These are phyloP conservation scores for Pterois miles DNA, from an alignment of 2,797 vertebrate genomes.

Conservation along the genomic window DNA sequence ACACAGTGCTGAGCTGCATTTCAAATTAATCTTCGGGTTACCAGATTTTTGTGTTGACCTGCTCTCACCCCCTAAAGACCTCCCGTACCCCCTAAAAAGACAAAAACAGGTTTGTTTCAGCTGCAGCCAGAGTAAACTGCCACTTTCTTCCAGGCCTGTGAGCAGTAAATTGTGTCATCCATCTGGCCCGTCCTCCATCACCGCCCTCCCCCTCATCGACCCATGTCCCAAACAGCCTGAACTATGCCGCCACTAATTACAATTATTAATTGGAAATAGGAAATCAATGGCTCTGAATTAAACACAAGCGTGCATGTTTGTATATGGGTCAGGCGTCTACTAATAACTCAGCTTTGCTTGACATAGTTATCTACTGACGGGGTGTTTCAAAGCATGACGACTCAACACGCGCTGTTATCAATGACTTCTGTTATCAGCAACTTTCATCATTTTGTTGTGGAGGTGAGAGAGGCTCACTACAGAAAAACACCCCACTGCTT, in stretches of 20 bases:
- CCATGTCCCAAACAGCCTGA: constrained; percentile 81
- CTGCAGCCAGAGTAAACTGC: constrained; percentile 9
- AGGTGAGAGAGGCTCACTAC: constrained; percentile 14
- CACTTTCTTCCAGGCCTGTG: constrained; percentile 34
- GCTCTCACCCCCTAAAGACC: too few species aligned
- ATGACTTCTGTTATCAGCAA: not conserved
- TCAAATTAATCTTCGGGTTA: too few species aligned
- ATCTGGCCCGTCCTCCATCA: constrained; percentile 74
- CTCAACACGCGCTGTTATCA: not conserved
- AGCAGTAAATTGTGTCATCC: constrained; percentile 84
- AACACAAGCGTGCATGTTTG: constrained; percentile 60
- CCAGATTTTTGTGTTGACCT: too few species aligned
- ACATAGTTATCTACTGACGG: constrained; percentile 23
- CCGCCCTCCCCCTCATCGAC: constrained; percentile 82
- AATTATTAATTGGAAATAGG: constrained; percentile 98
- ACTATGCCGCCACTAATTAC: constrained; percentile 94
- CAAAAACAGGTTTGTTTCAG: not conserved
- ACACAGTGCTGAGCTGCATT: too few species aligned
- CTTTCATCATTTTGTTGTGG: constrained; percentile 22
- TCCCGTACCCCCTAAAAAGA: too few species aligned
- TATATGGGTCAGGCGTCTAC: constrained; percentile 57
- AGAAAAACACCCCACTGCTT: constrained; percentile 2
- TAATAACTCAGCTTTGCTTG: constrained; percentile 28
- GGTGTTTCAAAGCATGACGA: not conserved
- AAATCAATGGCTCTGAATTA: constrained; percentile 94